Conservation (phyloP, 1,140 invertebrate genomes). For the Apis mellifera region DNA sequence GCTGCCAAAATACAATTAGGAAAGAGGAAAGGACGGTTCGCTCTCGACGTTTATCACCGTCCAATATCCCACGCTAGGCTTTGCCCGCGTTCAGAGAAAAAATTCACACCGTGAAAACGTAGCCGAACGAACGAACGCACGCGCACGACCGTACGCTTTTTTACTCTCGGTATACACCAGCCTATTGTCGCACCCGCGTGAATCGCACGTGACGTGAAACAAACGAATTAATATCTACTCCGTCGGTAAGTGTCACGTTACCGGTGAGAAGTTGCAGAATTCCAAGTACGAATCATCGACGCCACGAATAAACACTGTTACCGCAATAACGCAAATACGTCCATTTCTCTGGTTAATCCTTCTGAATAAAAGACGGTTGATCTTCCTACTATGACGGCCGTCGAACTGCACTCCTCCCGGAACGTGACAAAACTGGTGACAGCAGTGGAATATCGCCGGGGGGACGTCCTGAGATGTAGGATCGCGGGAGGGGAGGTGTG, state of each 20-base stretch:
- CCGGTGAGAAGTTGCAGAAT: not conserved
- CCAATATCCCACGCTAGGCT: not conserved
- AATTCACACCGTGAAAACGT: not conserved
- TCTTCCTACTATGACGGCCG: too few relatives aligned
- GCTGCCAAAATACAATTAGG: conserved; percentile 12
- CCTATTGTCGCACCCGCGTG: not conserved
- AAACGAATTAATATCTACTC: not conserved
- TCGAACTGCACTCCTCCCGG: too few relatives aligned
- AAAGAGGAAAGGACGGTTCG: too few relatives aligned
- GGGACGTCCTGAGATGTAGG: too few relatives aligned
- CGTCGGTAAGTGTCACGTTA: conserved; percentile 29
- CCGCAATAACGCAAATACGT: not conserved
- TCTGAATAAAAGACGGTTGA: too few relatives aligned
- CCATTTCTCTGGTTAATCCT: conserved; percentile 5
- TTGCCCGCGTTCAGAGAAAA: not conserved
- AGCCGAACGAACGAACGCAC: not conserved
- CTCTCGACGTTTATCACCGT: not conserved
- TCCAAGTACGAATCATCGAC: not conserved
- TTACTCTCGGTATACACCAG: not conserved
- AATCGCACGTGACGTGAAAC: conserved; percentile 18
- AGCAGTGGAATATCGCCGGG: too few relatives aligned
- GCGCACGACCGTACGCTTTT: not conserved
- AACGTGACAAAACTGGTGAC: too few relatives aligned
- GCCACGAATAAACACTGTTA: not conserved
- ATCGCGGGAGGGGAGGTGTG: too few relatives aligned